These are phyloP conservation scores for Pogonus chalceus DNA, from an alignment of 1,140 invertebrate genomes.

Conservation along the genomic window DNA sequence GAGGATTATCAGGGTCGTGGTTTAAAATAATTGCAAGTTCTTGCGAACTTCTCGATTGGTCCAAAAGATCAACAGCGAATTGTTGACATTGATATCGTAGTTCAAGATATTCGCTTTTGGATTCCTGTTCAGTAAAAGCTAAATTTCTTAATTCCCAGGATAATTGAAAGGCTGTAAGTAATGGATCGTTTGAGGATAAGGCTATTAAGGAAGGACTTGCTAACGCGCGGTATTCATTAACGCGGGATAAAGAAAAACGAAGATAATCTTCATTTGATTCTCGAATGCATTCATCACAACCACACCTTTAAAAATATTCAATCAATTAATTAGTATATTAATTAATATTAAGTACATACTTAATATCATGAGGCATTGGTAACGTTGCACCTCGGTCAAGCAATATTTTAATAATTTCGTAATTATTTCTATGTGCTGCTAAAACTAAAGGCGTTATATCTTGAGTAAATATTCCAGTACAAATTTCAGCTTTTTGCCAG, in stretches of 20 bases:
- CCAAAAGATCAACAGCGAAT: conserved; percentile 81
- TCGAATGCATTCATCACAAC: conserved; percentile 67
- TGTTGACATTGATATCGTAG: conserved; percentile 77
- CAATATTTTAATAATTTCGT: conserved; percentile 87
- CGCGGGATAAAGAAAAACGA: conserved; percentile 74
- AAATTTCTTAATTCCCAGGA: conserved; percentile 73
- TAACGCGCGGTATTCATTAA: conserved; percentile 86
- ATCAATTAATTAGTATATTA: neutral
- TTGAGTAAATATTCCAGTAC: conserved; percentile 74
- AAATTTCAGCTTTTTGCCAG: conserved; percentile 75
- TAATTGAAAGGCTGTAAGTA: conserved; percentile 72
- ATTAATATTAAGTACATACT: conserved; percentile 37
- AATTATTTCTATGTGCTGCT: conserved; percentile 88
- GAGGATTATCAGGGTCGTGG: conserved; percentile 60
- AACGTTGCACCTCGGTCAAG: conserved; percentile 77
- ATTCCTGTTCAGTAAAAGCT: conserved; percentile 71
- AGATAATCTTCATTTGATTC: conserved; percentile 65
- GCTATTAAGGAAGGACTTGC: conserved; percentile 85
- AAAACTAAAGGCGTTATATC: conserved; percentile 88
- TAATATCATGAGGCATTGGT: conserved; percentile 78
- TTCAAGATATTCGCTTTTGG: conserved; percentile 67
- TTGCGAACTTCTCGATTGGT: conserved; percentile 79
- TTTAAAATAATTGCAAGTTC: conserved; percentile 89
- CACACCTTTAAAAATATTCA: conserved; percentile 46
- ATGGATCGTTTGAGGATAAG: conserved; percentile 72